Conservation (phyloP, 2,113 vertebrate genomes). For the Origma solitaria region DNA sequence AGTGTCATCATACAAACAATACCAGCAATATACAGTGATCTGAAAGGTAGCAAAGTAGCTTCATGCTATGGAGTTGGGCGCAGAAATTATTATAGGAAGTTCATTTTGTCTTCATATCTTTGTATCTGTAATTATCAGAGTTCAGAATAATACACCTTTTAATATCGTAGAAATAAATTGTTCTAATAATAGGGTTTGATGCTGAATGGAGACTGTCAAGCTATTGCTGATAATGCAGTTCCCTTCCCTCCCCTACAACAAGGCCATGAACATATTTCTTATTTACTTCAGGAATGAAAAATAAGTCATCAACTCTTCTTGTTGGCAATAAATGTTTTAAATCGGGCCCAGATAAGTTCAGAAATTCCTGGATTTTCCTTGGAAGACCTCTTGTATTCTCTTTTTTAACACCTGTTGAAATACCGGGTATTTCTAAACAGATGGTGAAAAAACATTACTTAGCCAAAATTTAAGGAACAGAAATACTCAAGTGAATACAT, state of each 20-base stretch:
- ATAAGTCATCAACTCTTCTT: neutral
- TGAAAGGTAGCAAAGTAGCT: neutral
- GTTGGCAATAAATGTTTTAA: neutral
- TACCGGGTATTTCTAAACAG: neutral
- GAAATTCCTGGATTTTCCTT: neutral
- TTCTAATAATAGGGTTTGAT: neutral
- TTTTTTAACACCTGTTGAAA: neutral
- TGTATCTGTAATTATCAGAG: conserved; percentile 2
- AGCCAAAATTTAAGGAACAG: neutral
- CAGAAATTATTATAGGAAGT: neutral
- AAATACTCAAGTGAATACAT: neutral
- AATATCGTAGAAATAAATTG: neutral
- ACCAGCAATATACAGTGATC: neutral
- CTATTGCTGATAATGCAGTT: neutral
- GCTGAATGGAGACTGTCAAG: neutral
- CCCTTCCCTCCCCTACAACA: neutral
- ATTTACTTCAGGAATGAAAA: neutral
- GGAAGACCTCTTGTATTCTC: neutral
- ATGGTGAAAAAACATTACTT: neutral
- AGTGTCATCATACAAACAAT: neutral
- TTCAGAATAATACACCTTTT: neutral
- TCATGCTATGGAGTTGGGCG: neutral
- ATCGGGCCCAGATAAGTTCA: neutral
- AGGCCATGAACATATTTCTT: neutral
- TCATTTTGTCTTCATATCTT: neutral